Conservation (phyloP, 2,797 vertebrate species). For the Urophycis tenuis region DNA sequence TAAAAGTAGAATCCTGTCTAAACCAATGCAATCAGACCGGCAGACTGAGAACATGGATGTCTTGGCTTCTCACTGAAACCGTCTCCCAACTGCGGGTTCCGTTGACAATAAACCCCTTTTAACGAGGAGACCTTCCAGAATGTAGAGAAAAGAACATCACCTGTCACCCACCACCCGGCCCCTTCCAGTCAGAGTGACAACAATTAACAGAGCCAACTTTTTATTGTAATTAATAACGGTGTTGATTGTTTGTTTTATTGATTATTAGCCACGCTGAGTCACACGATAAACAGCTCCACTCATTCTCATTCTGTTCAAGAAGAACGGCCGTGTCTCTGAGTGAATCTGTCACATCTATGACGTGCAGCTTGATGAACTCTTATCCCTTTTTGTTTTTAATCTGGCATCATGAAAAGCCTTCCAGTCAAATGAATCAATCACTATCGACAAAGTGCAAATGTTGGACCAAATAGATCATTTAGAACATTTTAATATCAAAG, state of each 20-base stretch:
- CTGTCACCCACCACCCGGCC: slow-evolving; percentile 37
- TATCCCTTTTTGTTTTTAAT: background rate
- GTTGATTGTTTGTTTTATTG: slow-evolving; percentile 25
- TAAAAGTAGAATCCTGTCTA: slow-evolving; percentile 40
- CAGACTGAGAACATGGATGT: background rate
- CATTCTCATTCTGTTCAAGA: no score
- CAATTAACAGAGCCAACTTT: slow-evolving; percentile 63
- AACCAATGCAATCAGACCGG: slow-evolving; percentile 46
- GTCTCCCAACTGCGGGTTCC: slow-evolving; percentile 31
- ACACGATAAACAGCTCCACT: slow-evolving; percentile 48
- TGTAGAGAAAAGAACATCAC: slow-evolving; percentile 39
- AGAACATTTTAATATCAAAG: background rate
- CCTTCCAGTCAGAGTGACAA: slow-evolving; percentile 44
- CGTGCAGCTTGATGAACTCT: slow-evolving; percentile 3
- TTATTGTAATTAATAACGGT: slow-evolving; percentile 63
- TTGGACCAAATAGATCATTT: background rate
- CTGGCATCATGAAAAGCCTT: background rate
- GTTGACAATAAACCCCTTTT: slow-evolving; percentile 25
- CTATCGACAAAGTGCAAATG: background rate
- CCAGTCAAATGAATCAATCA: background rate
- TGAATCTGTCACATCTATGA: slow-evolving; percentile 40
- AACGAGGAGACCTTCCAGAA: slow-evolving; percentile 17
- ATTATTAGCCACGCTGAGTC: slow-evolving; percentile 51
- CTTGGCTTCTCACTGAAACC: slow-evolving; percentile 24
- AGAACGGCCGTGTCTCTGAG: slow-evolving; percentile 24